Conservation (phyloP, 2,888 invertebrate species). For the Pachliopta kotzebuea region DNA sequence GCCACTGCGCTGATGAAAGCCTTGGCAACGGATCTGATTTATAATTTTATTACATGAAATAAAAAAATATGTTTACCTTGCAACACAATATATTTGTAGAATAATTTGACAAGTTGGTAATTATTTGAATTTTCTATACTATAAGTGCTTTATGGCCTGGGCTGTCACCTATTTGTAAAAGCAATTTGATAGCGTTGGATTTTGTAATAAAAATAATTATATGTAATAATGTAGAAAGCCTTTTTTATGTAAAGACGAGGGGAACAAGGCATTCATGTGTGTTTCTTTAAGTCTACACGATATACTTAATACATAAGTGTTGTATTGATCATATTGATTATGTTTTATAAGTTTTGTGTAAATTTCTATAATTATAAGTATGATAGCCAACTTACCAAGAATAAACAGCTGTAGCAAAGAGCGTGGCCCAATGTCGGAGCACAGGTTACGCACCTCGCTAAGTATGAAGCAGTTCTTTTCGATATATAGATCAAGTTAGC, state of each 20-base stretch:
- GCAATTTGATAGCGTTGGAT: too few relatives aligned
- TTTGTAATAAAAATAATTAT: too few relatives aligned
- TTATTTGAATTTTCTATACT: background rate
- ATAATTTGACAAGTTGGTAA: background rate
- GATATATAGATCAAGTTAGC: constrained; percentile 8
- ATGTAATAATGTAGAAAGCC: too few relatives aligned
- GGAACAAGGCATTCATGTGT: too few relatives aligned
- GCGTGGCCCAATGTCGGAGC: constrained; percentile 46
- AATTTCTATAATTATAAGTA: background rate
- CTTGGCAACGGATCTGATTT: constrained; percentile 5
- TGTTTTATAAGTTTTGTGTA: too few relatives aligned
- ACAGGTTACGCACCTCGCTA: constrained; percentile 49
- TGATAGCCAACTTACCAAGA: constrained; percentile 54
- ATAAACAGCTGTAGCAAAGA: constrained; percentile 48
- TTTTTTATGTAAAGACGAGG: too few relatives aligned
- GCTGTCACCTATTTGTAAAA: background rate
- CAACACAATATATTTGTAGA: background rate
- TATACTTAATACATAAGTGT: too few relatives aligned
- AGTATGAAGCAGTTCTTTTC: constrained; percentile 32
- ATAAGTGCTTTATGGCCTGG: background rate
- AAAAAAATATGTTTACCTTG: background rate
- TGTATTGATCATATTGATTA: too few relatives aligned
- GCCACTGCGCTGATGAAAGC: constrained; percentile 14
- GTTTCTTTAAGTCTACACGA: too few relatives aligned
- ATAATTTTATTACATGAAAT: constrained; percentile 1